These are phyloP conservation scores for Hymenochirus boettgeri DNA, from an alignment of 2,113 vertebrate genomes.

Conservation along the genomic window DNA sequence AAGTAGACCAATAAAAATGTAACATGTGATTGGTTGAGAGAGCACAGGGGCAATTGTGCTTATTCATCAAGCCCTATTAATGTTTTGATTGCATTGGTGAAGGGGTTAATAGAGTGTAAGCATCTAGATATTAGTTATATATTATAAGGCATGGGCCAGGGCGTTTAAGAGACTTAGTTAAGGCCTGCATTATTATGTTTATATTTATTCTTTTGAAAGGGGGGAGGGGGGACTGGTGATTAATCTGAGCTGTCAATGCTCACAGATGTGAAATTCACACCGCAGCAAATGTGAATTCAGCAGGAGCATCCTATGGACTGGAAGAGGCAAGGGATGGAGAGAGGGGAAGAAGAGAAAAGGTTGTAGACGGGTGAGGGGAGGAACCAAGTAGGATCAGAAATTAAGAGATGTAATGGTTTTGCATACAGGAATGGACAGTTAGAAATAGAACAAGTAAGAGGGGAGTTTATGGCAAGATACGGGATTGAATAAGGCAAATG, in stretches of 20 bases:
- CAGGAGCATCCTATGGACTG: conserved; percentile 81
- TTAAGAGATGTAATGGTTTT: neutral
- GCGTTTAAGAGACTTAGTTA: conserved; percentile 38
- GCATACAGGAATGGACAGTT: neutral
- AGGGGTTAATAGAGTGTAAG: conserved; percentile 3
- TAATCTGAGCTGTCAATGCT: conserved; percentile 98
- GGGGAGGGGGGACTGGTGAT: conserved; percentile 68
- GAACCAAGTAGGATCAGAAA: neutral
- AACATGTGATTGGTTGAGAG: too few species aligned
- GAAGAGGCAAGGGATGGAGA: conserved; percentile 66
- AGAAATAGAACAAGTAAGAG: neutral
- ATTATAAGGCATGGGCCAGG: conserved; percentile 10
- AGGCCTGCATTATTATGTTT: conserved; percentile 39
- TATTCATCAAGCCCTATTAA: too few species aligned
- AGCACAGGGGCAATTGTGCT: too few species aligned
- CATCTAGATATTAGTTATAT: conserved; percentile 1
- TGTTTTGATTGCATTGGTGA: neutral
- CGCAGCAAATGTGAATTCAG: conserved; percentile 95
- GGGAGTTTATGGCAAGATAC: neutral
- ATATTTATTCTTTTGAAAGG: conserved; percentile 35
- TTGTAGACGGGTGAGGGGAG: neutral
- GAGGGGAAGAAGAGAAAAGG: conserved; percentile 5
- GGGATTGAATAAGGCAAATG: too few species aligned
- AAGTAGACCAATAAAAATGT: too few species aligned
- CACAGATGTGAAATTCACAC: conserved; percentile 93